These are phyloP conservation scores for Cheilinus undulatus DNA, from an alignment of 2,113 vertebrate species.

Conservation along the genomic window DNA sequence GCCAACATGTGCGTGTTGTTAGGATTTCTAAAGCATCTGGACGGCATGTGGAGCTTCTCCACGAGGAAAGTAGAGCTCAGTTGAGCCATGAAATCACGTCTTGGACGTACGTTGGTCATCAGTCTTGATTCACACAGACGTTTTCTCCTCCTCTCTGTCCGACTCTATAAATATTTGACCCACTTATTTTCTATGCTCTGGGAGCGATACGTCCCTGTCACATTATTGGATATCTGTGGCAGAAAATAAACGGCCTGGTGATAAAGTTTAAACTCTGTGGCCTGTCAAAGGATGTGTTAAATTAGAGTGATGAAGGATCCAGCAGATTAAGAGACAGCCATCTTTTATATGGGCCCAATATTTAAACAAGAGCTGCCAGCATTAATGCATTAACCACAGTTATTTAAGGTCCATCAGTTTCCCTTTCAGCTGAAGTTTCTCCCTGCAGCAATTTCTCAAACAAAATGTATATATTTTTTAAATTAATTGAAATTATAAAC, in stretches of 20 bases:
- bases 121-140: conserved; percentile 1
- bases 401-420: too few relatives aligned
- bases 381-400: too few relatives aligned
- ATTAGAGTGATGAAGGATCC: too few relatives aligned
- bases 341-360: neutral
- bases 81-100: neutral
- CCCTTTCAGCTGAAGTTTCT: too few relatives aligned
- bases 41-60: conserved; percentile 53
- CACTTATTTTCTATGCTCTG: conserved; percentile 25
- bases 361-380: too few relatives aligned
- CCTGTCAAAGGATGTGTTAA: conserved; percentile 37
- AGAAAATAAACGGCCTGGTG: conserved; percentile 32
- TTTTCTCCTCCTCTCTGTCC: conserved; percentile 2
- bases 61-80: neutral
- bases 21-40: conserved; percentile 52
- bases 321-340: neutral
- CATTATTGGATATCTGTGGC: conserved; percentile 41
- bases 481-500: too few relatives aligned
- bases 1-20: conserved; percentile 56
- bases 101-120: neutral
- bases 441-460: too few relatives aligned
- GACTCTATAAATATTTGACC: conserved; percentile 31
- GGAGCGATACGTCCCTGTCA: conserved; percentile 23
- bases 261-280: conserved; percentile 46
- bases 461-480: too few relatives aligned